These are phyloP conservation scores for Malurus melanocephalus DNA, from an alignment of 2,113 vertebrate genomes.

Conservation along the genomic window DNA sequence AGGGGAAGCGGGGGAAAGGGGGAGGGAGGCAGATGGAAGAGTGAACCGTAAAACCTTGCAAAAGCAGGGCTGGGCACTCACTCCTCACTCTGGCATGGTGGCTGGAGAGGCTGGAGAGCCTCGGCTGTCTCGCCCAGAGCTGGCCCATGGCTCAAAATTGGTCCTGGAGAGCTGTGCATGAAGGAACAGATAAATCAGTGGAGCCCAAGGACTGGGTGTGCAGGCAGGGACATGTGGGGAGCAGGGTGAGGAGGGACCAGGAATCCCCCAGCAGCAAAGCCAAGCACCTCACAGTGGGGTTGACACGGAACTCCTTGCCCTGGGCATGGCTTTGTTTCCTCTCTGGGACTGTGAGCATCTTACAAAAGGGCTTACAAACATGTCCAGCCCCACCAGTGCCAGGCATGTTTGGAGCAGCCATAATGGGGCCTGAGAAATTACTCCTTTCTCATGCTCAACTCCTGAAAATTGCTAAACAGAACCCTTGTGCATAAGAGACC, in stretches of 20 bases:
- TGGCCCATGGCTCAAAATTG: background rate
- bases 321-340: fast-evolving
- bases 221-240: background rate
- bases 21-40: background rate
- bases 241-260: background rate
- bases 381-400: background rate
- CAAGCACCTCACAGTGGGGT: fast-evolving
- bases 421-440: background rate
- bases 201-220: background rate
- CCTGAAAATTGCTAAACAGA: background rate
- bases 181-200: background rate
- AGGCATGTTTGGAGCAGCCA: fast-evolving
- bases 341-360: background rate
- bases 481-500: background rate
- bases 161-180: background rate
- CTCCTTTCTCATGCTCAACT: fast-evolving
- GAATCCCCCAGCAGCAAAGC: background rate
- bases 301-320: fast-evolving
- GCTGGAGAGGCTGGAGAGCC: background rate
- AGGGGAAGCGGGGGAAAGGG: background rate
- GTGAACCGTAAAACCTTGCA: background rate
- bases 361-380: fast-evolving
- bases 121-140: background rate
- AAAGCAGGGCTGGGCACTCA: background rate
- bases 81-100: background rate